Conservation (phyloP, 2,888 invertebrate genomes). For the Ormyrus rosae region DNA sequence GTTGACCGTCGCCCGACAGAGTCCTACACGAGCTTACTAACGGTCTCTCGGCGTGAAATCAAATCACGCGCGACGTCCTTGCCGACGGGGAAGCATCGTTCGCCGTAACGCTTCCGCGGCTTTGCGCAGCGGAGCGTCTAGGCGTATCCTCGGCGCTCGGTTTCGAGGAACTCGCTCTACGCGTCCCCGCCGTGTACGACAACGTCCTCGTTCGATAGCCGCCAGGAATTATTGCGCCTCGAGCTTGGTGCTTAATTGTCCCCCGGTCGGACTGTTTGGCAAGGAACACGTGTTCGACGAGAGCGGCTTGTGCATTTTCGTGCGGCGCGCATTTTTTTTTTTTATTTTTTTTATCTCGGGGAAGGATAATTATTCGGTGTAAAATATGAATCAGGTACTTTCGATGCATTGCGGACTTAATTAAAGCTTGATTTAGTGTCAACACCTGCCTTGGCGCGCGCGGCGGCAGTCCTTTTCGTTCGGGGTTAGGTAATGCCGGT, state of each 20-base stretch:
- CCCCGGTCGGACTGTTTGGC: no score
- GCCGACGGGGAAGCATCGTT: no score
- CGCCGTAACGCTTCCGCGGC: neutral
- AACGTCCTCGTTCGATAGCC: neutral
- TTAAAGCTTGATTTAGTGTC: conserved; percentile 53
- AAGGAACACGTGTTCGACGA: neutral
- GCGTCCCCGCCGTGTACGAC: conserved; percentile 26
- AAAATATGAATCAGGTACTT: conserved; percentile 52
- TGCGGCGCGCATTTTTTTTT: neutral
- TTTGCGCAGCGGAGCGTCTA: conserved; percentile 1
- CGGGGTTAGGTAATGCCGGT: neutral
- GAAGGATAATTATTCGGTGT: conserved; percentile 36
- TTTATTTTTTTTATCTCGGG: neutral
- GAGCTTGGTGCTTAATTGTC: no score
- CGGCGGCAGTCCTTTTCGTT: neutral
- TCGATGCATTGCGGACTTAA: conserved; percentile 46
- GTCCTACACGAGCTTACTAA: conserved; percentile 15
- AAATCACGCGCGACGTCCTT: no score
- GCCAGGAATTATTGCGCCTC: neutral
- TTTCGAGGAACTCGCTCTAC: conserved; percentile 54
- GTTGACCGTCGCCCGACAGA: conserved; percentile 30
- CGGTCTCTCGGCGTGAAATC: neutral
- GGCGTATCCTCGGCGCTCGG: conserved; percentile 17
- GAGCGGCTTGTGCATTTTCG: neutral
- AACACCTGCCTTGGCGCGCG: conserved; percentile 32